Percentiles rank a stretch among this genome's conserved stretches.
phyloP scores from a whole-genome alignment of 2,797 vertebrate species.

The Acanthurus leucopareius region DNA sequence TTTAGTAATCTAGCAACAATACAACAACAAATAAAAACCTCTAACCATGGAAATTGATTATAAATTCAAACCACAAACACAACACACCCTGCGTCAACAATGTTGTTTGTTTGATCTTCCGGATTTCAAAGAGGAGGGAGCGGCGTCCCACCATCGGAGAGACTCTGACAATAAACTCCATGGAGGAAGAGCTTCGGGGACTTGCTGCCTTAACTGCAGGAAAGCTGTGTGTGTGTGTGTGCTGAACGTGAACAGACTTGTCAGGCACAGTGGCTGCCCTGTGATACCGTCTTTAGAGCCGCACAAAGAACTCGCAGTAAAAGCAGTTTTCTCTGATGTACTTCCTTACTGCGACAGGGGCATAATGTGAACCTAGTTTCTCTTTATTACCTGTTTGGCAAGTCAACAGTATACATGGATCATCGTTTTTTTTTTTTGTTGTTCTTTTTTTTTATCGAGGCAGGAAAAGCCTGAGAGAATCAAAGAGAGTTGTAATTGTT shows the following conservation, averaged over 20 bases:
- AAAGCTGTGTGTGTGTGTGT: slow-evolving; percentile 73
- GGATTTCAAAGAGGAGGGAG: slow-evolving; percentile 79
- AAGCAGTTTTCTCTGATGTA: slow-evolving; percentile 72
- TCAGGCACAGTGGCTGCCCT: slow-evolving; percentile 71
- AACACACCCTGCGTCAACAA: slow-evolving; percentile 69
- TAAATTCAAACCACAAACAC: slow-evolving; percentile 79
- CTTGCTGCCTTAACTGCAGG: slow-evolving; percentile 73
- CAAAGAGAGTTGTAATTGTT: slow-evolving; percentile 5
- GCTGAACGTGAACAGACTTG: slow-evolving; percentile 73
- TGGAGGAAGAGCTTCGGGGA: slow-evolving; percentile 83
- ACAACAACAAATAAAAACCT: slow-evolving; percentile 67
- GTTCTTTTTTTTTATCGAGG: slow-evolving; percentile 18
- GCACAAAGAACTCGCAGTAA: slow-evolving; percentile 70
- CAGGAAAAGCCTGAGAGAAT: slow-evolving; percentile 57
- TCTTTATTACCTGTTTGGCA: slow-evolving; percentile 58
- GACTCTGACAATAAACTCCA: slow-evolving; percentile 79
- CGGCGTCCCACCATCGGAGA: slow-evolving; percentile 69
- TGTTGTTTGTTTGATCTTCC: slow-evolving; percentile 80
- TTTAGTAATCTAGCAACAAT: slow-evolving; percentile 62
- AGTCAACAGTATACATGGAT: slow-evolving; percentile 34
- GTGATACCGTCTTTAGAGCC: slow-evolving; percentile 73
- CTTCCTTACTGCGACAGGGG: slow-evolving; percentile 69
- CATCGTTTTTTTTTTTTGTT: slow-evolving; percentile 5
- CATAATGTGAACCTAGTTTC: slow-evolving; percentile 62
- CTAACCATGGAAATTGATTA: slow-evolving; percentile 75